Evolutionary conservation across 2,888 invertebrate species (phyloP).

Genomic region (Drosophila meridionalis): DNA sequence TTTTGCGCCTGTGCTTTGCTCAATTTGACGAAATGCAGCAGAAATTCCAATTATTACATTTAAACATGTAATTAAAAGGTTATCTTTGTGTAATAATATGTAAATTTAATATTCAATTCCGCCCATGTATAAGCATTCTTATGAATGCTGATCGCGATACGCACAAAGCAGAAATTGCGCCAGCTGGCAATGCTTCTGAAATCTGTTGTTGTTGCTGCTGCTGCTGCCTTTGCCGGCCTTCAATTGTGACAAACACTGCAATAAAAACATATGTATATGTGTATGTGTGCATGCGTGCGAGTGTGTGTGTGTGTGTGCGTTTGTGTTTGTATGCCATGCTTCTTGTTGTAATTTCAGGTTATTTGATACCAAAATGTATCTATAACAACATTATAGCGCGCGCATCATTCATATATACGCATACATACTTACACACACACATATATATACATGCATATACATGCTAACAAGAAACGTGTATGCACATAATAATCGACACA

Average conservation of each 20-base stretch:
- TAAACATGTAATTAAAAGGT: constrained; percentile 21
- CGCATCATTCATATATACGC: constrained; percentile 67
- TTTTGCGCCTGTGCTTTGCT: constrained; percentile 63
- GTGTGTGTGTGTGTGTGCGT: constrained; percentile 24
- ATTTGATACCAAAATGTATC: constrained; percentile 80
- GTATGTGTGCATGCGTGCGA: constrained; percentile 1
- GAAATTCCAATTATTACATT: constrained; percentile 31
- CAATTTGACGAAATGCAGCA: constrained; percentile 35
- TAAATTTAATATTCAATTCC: background rate
- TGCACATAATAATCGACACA: constrained; percentile 78
- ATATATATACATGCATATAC: constrained; percentile 29
- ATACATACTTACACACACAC: constrained; percentile 38
- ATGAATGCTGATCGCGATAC: constrained; percentile 48
- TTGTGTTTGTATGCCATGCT: constrained; percentile 56
- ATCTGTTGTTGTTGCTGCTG: constrained; percentile 40
- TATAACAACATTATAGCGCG: constrained; percentile 77
- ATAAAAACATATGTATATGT: constrained; percentile 36
- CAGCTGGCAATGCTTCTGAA: constrained; percentile 67
- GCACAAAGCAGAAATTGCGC: constrained; percentile 40
- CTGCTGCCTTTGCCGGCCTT: constrained; percentile 61
- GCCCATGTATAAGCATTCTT: constrained; percentile 13
- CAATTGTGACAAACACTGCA: constrained; percentile 68
- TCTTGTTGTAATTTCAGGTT: constrained; percentile 77
- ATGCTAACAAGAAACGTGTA: constrained; percentile 61
- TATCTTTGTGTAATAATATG: constrained; percentile 1